Percentiles rank a stretch among this genome's conserved stretches.
Conservation (phyloP, 2,888 invertebrate species). For the Phrixothrix hirtus region DNA sequence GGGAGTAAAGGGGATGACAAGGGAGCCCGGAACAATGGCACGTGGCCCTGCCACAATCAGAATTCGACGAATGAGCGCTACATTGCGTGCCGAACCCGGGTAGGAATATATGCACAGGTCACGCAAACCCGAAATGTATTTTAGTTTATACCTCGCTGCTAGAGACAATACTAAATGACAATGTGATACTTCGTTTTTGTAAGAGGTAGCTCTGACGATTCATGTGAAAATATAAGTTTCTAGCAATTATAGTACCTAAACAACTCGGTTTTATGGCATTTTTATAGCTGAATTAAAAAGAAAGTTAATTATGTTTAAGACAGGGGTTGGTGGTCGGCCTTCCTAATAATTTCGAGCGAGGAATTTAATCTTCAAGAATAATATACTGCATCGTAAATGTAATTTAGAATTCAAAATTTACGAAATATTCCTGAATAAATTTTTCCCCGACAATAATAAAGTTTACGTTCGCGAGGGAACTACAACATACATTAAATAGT, state of each 20-base stretch:
- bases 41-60: conserved; percentile 51
- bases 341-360: conserved; percentile 5
- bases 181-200: conserved; percentile 32
- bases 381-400: conserved; percentile 15
- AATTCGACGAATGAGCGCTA: conserved; percentile 50
- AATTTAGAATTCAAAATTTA: conserved; percentile 16
- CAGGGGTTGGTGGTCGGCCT: conserved; percentile 6
- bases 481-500: conserved; percentile 8
- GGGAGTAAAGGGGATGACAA: conserved; percentile 25
- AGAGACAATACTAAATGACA: conserved; percentile 40
- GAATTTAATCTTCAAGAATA: conserved; percentile 20
- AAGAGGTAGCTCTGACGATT: conserved; percentile 10
- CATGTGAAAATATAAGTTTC: conserved; percentile 12
- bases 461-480: conserved; percentile 7
- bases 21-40: conserved; percentile 45
- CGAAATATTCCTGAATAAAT: conserved; percentile 13
- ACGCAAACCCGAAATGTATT: conserved; percentile 52
- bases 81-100: conserved; percentile 49
- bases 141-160: conserved; percentile 42
- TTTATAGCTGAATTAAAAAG: conserved; percentile 15
- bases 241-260: conserved; percentile 11
- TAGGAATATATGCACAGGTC: conserved; percentile 49
- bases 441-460: conserved; percentile 9
- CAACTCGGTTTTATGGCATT: conserved; percentile 11
- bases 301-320: conserved; percentile 10